Conservation (phyloP, 2,888 invertebrate genomes). For the Folsomia candida region DNA sequence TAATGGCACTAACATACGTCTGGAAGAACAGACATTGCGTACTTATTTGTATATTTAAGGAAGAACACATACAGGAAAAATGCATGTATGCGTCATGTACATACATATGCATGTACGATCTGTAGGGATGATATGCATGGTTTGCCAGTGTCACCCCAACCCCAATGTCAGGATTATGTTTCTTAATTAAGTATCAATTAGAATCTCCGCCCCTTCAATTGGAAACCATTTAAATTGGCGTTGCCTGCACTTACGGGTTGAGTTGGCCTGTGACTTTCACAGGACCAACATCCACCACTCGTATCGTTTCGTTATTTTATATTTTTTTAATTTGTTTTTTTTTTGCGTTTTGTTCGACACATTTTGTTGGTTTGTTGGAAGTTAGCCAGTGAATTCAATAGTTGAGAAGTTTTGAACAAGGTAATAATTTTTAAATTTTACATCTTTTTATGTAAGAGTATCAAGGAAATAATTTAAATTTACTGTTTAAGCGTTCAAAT, state of each 20-base stretch:
- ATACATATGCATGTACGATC: too few relatives aligned
- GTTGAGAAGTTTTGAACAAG: neutral
- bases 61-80: too few relatives aligned
- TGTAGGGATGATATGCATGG: too few relatives aligned
- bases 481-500: too few relatives aligned
- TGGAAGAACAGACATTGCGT: too few relatives aligned
- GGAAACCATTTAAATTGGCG: slow-evolving; percentile 10
- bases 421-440: neutral
- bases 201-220: neutral
- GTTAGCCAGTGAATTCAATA: neutral
- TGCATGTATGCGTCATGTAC: too few relatives aligned
- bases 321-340: neutral
- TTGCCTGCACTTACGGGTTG: neutral
- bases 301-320: neutral
- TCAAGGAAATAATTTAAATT: too few relatives aligned
- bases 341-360: neutral
- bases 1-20: neutral
- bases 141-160: too few relatives aligned
- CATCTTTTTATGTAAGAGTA: neutral
- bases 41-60: too few relatives aligned
- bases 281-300: slow-evolving; percentile 23
- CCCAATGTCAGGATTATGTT: too few relatives aligned
- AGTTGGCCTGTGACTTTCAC: slow-evolving; percentile 28
- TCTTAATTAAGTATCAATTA: slow-evolving; percentile 11
- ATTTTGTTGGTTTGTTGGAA: neutral